Percentiles rank a stretch among this genome's conserved stretches.
phyloP scores from a whole-genome alignment of 2,113 vertebrate species.

The Corynorhinus townsendii region DNA sequence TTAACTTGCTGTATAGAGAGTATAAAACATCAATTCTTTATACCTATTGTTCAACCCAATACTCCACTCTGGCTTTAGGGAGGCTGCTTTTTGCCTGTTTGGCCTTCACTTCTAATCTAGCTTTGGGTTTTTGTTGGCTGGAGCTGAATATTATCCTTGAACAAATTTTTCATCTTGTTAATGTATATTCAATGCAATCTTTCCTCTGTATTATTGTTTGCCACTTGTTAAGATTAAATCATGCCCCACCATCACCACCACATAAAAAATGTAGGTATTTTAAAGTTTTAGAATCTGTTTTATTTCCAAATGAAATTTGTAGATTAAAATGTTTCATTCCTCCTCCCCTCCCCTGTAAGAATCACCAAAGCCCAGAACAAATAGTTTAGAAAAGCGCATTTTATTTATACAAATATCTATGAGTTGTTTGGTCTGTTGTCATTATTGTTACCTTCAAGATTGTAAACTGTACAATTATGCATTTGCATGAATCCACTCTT shows the following conservation, averaged over 20 bases:
- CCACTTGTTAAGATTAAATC: conserved; percentile 17
- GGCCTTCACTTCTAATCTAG: not conserved
- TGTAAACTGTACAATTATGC: not conserved
- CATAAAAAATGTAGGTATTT: not conserved
- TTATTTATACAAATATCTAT: not conserved
- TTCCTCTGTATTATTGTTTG: not conserved
- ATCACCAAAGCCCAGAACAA: not conserved
- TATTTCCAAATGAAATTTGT: not conserved
- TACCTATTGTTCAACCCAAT: conserved; percentile 3
- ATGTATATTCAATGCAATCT: not conserved
- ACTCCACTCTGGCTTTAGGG: conserved; percentile 15
- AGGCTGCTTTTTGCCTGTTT: not conserved
- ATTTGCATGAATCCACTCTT: not conserved
- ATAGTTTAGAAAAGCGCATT: not conserved
- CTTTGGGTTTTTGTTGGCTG: conserved; percentile 40
- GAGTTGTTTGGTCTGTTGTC: not conserved
- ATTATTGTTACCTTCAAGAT: not conserved
- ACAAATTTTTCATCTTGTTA: not conserved
- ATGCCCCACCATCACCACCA: not conserved
- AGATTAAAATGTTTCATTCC: not conserved
- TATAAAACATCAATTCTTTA: conserved; percentile 62
- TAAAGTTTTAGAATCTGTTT: not conserved
- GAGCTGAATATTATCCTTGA: not conserved
- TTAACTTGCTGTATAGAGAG: conserved; percentile 27
- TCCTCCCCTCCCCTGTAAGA: not conserved